Base-by-base conservation (phyloP, 2,888 invertebrate species). In the Bursaphelenchus okinawaensis region DNA sequence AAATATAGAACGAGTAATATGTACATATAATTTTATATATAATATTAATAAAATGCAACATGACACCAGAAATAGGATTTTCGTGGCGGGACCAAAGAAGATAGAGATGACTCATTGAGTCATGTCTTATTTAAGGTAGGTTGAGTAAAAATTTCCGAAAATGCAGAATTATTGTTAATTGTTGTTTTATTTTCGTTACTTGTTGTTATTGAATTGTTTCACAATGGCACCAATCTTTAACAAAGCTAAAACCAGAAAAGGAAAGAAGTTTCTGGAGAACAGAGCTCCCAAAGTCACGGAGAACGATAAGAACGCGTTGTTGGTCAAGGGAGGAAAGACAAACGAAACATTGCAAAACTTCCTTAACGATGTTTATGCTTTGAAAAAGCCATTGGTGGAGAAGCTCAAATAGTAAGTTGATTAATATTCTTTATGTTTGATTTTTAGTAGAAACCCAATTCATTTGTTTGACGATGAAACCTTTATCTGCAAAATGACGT, bases 381-480 rank as follows among this genome's bases (percentile, higher is more conserved):
- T 80, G 62, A 80, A 79, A 67, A 80, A 80, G 60, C 80, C 80
- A 16, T 63, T 80, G 20, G 74, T 74, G 20, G 63, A 66, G 1
- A 74, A 80, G 58, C 64, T 80, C 67, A 62, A 63, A 51, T 27
- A 62, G 55, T 51, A 60, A 29, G 62, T 63, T 20, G 52, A 19
- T 55, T 55, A n/a, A 12, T 57, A 16, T 3, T 57, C 19, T 26
- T 3, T 26, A 1, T 31, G n/a, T 50, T 31, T 62, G n/a, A n/a
- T 12, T 68, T 79, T 65, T 60, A 79, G 80, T 59, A 71, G 74
- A 29, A 81, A 81, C 86, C 91, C 92, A 71, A 88, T 93, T 68
- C 88, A 91, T 20, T 91, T 95, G 0, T 95, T 98, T 84, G 96
- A 96, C 85, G 90, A 95, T 85, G 86, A 88, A 0, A 88, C 90